Base-by-base conservation (phyloP, 1,140 invertebrate genomes). In the Zaprionus vittiger region DNA sequence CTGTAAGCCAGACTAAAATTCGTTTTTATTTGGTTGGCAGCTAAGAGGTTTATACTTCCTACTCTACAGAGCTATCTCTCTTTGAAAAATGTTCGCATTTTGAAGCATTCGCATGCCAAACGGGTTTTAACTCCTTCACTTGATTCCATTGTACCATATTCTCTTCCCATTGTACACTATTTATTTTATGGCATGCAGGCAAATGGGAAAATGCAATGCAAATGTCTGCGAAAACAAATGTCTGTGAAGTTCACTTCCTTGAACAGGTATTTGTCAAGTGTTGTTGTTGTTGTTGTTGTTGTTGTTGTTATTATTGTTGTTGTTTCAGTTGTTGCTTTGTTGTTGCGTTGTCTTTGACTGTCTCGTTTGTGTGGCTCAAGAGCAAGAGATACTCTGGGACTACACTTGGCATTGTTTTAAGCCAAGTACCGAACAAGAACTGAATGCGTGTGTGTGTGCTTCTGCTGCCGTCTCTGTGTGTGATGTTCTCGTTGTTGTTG, bases 211-310 rank as follows among this genome's bases (percentile, higher is more conserved):
- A 56, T 70, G 59, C 54, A 76, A 77, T 69, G 72, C 63, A 76
- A 87, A 73, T 70, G 73, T 72, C 67, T 75, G 60, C 47, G 68
- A 79, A 73, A 75, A 83, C 17, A 93, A 81, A 90, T 92, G 73
- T 91, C 91, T 73, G 94, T 93, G 55, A 93, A 92, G 69, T 76
- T 80, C 67, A 65, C 65, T 94, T 93, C 79, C 94, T 93, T 87
- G 94, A 94, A 55, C 95, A 91, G 79, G 95, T 95, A 81, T 79
- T 78, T 81, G 73, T 87, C 73, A 95, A 93, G 49, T 37, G 28
- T 73, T 65, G 38, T 73, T 34, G 41, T 57, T 62, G 22, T 22
- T 37, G 28, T 72, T 65, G 62, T 72, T 66, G 41, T 72, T 73
- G 64, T 63, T 62, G 64, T 65, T 68, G 44, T 77, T 73, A 22